phyloP scores from a whole-genome alignment of 92 coral and sea anemone genomes.

The Ricordea florida region DNA sequence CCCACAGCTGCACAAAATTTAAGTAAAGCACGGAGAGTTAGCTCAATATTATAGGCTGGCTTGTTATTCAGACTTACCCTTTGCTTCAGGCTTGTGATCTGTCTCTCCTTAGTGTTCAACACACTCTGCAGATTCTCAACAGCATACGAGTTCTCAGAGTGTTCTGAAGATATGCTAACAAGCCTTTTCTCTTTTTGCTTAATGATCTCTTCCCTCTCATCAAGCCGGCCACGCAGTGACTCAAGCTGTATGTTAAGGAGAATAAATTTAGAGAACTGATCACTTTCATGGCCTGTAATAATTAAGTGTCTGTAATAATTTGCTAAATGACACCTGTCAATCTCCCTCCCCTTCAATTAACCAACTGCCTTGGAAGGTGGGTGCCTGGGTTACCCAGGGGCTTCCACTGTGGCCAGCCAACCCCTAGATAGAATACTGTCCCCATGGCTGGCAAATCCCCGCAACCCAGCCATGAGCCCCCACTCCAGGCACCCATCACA shows the following conservation, averaged over 20 bases:
- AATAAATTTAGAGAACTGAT: not conserved
- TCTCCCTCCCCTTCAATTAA: too few species aligned
- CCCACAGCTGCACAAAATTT: too few species aligned
- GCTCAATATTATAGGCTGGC: too few species aligned
- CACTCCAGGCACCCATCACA: too few species aligned
- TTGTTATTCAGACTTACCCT: conserved; percentile 73
- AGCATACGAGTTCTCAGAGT: conserved; percentile 84
- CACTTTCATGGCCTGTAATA: not conserved
- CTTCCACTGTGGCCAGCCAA: too few species aligned
- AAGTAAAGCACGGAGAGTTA: too few species aligned
- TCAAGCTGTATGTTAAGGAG: conserved; percentile 57
- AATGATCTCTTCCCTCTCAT: conserved; percentile 76
- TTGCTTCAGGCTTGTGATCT: conserved; percentile 69
- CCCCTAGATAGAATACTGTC: too few species aligned
- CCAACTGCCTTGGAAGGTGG: too few species aligned
- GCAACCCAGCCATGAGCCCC: too few species aligned
- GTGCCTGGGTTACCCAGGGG: too few species aligned
- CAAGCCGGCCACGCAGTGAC: conserved; percentile 80
- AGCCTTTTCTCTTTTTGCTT: conserved; percentile 85
- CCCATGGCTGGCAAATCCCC: too few species aligned
- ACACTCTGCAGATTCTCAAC: conserved; percentile 90
- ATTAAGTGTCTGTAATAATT: not conserved
- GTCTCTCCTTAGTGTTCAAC: conserved; percentile 89
- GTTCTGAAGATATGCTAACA: conserved; percentile 81
- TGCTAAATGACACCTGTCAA: too few species aligned